phyloP scores from a whole-genome alignment of 2,797 vertebrate species.

The Danio albolineatus region DNA sequence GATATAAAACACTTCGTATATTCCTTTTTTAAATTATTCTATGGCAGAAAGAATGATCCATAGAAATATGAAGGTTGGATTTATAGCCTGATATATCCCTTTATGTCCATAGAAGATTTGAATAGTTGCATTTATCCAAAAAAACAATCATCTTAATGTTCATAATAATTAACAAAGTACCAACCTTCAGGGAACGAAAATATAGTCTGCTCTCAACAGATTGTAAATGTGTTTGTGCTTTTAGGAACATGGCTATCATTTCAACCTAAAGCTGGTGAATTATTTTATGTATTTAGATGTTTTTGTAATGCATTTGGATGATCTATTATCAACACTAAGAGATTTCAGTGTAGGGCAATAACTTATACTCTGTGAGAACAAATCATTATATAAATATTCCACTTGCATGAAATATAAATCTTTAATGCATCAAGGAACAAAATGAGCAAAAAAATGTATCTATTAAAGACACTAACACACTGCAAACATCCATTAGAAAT shows the following conservation, averaged over 20 bases:
- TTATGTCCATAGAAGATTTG: not conserved
- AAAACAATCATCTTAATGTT: not conserved
- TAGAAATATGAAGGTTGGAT: no score
- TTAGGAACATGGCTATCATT: not conserved
- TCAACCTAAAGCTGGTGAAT: not conserved
- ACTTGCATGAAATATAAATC: slow-evolving; percentile 2
- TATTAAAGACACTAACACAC: not conserved
- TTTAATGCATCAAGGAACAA: not conserved
- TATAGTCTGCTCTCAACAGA: not conserved
- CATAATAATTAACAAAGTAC: not conserved
- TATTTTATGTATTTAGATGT: slow-evolving; percentile 7
- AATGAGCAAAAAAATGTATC: no score
- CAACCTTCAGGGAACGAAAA: not conserved
- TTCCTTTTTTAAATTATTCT: no score
- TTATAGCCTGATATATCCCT: slow-evolving; percentile 7
- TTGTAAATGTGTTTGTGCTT: not conserved
- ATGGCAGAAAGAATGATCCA: not conserved
- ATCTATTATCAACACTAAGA: not conserved
- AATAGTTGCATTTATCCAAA: not conserved
- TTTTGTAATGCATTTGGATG: not conserved
- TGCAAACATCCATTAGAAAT: slow-evolving; percentile 3
- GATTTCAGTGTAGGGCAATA: not conserved
- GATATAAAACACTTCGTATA: no score
- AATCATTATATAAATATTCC: not conserved
- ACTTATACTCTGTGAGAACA: not conserved